Base-by-base conservation (phyloP, 2,113 vertebrate genomes). In the Chamaetylas fuelleborni region DNA sequence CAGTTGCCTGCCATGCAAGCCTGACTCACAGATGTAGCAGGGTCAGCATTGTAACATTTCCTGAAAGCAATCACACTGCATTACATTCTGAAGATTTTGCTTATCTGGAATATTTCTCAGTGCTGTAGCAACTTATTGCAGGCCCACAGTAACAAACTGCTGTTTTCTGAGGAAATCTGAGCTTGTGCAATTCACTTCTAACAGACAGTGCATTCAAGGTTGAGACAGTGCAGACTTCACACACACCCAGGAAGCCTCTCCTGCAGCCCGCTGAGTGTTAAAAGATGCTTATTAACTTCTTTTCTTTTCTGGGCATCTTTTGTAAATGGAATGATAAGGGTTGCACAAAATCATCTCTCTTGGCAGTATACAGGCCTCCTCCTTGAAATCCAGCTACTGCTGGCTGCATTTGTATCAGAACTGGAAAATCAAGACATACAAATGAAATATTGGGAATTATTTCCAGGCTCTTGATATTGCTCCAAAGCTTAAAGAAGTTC, bases 81-180 rank as follows among this genome's bases (percentile, higher is more conserved):
- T 88, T 90, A 85, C 88, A 72, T 88, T 92, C 67, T 92, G 86
- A 90, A 60, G 82, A 94, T 90, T 97, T 96, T 94, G 93, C 92
- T 93, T 97, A 96, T 96, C 92, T 96, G 86, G 90, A 94, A 86
- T 95, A 70, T 92, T 96, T 95, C 85, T 95, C n/a, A 26, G 87
- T 64, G 76, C 66, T 94, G 81, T 88, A 93, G 86, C 66, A 96
- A 96, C 69, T 90, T 96, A 80, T 93, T 95, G 93, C 90, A 96
- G 76, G 60, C 64, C 40, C 72, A 67, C 72, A 83, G 86, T 67
- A 90, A 83, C 60, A 96, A 92, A 93, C 92, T 93, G 94, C 57
- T 95, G n/a, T 81, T 96, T 94, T 96, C 92, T 95, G 95, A 96
- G 90, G 93, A 95, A 96, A 96, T 95, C 79, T 93, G 64, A 88